Conservation (phyloP, 2,797 vertebrate genomes). For the Phaenicophaeus curvirostris region DNA sequence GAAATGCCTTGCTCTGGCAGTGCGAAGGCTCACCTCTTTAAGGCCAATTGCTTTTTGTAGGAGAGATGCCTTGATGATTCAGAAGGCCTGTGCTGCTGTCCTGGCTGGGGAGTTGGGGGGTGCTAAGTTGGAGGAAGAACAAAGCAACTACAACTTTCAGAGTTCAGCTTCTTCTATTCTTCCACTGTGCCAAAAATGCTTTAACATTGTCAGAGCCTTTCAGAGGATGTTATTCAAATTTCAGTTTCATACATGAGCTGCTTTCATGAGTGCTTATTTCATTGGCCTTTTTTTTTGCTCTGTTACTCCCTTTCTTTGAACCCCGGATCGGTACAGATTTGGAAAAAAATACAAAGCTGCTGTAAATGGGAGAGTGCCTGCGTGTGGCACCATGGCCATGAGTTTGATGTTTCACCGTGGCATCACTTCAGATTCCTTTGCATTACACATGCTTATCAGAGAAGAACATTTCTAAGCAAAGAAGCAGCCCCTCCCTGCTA, state of each 20-base stretch:
- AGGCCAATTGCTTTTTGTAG: rapidly evolving
- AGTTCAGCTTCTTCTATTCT: not conserved
- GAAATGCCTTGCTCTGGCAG: not conserved
- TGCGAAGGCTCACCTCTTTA: not conserved
- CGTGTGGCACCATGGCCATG: not conserved
- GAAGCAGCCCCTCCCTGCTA: not conserved
- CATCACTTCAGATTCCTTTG: not conserved
- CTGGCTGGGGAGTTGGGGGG: not conserved
- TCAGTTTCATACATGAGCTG: not conserved
- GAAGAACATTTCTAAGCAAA: not conserved
- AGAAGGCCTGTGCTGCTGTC: not conserved
- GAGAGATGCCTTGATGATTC: not conserved
- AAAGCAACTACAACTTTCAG: not conserved
- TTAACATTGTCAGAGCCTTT: not conserved
- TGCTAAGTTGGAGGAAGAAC: not conserved
- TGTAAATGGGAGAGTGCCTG: not conserved
- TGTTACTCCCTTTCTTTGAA: not conserved
- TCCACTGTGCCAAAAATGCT: not conserved
- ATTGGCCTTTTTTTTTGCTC: not conserved
- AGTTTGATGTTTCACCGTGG: not conserved
- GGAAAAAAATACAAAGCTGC: not conserved
- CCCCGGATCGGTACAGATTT: not conserved
- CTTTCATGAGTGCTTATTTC: not conserved
- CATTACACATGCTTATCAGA: not conserved
- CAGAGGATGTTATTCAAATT: slow-evolving; percentile 40